Conservation (phyloP, 2,113 vertebrate genomes). For the Nycticebus coucang region DNA sequence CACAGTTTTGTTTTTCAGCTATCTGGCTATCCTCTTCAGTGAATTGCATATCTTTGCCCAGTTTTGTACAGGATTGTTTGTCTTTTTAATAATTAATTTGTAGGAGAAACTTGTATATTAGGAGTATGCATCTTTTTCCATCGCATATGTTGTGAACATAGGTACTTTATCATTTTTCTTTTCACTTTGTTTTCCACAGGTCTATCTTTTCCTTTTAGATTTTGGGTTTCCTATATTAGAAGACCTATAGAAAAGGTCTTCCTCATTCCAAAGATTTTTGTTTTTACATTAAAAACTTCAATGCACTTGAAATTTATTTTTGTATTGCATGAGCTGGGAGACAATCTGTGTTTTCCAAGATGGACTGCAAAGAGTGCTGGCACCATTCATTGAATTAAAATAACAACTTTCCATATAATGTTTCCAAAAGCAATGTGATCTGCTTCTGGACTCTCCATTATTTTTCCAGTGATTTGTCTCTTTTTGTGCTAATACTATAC, state of each 20-base stretch:
- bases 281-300: constrained; percentile 15
- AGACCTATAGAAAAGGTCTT: constrained; percentile 12
- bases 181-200: neutral
- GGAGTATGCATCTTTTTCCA: neutral
- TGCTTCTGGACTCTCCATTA: constrained; percentile 29
- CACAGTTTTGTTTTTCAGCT: neutral
- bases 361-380: neutral
- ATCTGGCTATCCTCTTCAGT: neutral
- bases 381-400: constrained; percentile 24
- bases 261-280: neutral
- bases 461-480: neutral
- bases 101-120: neutral
- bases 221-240: neutral
- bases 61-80: neutral
- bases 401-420: neutral
- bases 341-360: neutral
- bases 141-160: neutral
- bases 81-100: neutral
- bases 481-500: neutral
- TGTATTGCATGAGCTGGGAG: neutral
- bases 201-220: neutral
- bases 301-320: constrained; percentile 41
- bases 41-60: neutral
- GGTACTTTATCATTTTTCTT: neutral
- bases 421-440: neutral